Base-by-base conservation (phyloP, 2,888 invertebrate genomes). In the Parnassius mnemosyne region DNA sequence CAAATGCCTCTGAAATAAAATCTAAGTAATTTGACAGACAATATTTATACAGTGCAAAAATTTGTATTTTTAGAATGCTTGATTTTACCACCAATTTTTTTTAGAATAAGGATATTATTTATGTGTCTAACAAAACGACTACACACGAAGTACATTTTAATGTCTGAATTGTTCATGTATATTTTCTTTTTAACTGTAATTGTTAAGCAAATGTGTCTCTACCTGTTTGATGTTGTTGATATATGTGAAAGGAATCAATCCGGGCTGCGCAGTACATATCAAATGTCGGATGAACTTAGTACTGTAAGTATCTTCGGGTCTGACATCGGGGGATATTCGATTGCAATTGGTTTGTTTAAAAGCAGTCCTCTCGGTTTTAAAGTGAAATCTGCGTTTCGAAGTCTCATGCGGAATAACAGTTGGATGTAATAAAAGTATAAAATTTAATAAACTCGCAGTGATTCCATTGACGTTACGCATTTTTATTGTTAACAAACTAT, bases 141-240 rank as follows among this genome's bases (percentile, higher is more conserved):
- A 43, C 10, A 11, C 10, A 20, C 11, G 3, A 11, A 11, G 10
- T 11, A 11, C 10, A 43, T 43, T 11, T 43, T 9, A 43, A 11
- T 43, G 11, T 11, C 34, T 34, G 43, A 11, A 47, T 13, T 50
- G 20, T 50, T 50, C 10, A 10, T 10, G 20, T 13, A 10, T 50
- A 44, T 51, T 50, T 52, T 52, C n/a, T 25, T 50, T 2, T 34
- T 75, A 75, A 77, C 76, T 82, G 80, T 81, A 80, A 71, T 65
- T 66, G 66, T 65, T 63, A 56, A 68, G 65, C 60, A 66, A 72
- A 70, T 79, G 79, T 82, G 84, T 87, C 83, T 85, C 85, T 85
- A 85, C 84, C 86, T 90, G 88, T 90, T 90, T 84, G 89, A 87
- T 91, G 91, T 91, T 91, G 90, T 91, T 91, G 83, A 88, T 87